Evolutionary conservation across 2,113 vertebrate species (phyloP).

Genomic region (Eptesicus fuscus): DNA sequence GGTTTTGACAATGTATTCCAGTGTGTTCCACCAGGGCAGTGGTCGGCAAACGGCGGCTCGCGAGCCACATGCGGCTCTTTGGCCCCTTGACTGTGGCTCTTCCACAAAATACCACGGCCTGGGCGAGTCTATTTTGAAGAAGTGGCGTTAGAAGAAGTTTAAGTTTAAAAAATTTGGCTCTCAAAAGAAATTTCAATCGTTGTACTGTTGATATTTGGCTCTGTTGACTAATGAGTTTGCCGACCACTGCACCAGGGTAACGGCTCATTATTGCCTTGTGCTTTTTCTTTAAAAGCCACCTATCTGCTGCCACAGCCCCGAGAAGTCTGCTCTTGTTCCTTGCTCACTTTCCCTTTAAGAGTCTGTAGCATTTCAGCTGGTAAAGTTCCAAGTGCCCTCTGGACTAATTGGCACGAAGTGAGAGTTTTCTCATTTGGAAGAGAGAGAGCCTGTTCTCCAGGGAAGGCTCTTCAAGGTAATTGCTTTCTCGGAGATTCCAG

Average conservation of each 20-base stretch:
- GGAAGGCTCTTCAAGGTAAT: slow-evolving; percentile 57
- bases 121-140: no score
- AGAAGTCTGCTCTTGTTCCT: background rate
- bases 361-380: background rate
- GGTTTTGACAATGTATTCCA: background rate
- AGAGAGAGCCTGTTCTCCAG: slow-evolving; percentile 22
- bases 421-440: slow-evolving; percentile 54
- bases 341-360: slow-evolving; percentile 55
- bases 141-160: no score
- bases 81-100: no score
- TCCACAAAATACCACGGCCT: no score
- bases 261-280: background rate
- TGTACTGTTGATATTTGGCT: no score
- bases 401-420: slow-evolving; percentile 51
- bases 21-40: background rate
- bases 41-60: no score
- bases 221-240: no score
- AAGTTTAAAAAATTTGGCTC: no score
- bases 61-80: no score
- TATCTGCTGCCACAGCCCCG: background rate
- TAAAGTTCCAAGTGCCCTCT: slow-evolving; percentile 58
- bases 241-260: background rate
- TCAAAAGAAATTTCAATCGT: no score
- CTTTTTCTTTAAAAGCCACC: background rate
- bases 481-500: slow-evolving; percentile 27